phyloP scores from a whole-genome alignment of 2,113 vertebrate species.

The Saccopteryx bilineata region DNA sequence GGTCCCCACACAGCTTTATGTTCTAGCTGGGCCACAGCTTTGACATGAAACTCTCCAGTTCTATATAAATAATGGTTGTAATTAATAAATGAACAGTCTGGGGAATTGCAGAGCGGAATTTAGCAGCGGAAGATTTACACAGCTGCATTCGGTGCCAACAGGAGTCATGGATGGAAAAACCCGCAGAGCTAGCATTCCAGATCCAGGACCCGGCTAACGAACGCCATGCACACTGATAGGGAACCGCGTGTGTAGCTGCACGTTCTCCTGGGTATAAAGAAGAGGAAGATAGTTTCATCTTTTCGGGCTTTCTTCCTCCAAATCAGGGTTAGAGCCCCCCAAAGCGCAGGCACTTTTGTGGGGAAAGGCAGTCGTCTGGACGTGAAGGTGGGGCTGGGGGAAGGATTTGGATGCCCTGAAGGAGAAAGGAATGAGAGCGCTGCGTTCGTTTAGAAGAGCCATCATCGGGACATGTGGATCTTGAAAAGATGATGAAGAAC shows the following conservation, averaged over 20 bases:
- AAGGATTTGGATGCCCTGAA: background rate
- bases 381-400: background rate
- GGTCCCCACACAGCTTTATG: constrained; percentile 35
- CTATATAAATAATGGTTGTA: constrained; percentile 76
- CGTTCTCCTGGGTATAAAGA: constrained; percentile 50
- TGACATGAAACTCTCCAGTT: constrained; percentile 69
- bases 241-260: background rate
- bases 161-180: constrained; percentile 70
- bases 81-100: constrained; percentile 82
- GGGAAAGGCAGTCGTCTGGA: constrained; percentile 21
- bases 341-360: background rate
- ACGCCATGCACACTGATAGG: background rate
- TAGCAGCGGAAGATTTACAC: constrained; percentile 79
- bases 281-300: constrained; percentile 53
- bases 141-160: constrained; percentile 61
- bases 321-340: background rate
- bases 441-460: background rate
- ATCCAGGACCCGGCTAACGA: constrained; percentile 63
- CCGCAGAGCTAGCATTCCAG: constrained; percentile 19
- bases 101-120: constrained; percentile 74
- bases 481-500: background rate
- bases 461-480: fast-evolving
- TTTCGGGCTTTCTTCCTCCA: constrained; percentile 39
- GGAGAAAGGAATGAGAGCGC: background rate
- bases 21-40: constrained; percentile 23